Evolutionary conservation across 2,797 vertebrate species (phyloP).

Genomic region (Lepus oiostolus): DNA sequence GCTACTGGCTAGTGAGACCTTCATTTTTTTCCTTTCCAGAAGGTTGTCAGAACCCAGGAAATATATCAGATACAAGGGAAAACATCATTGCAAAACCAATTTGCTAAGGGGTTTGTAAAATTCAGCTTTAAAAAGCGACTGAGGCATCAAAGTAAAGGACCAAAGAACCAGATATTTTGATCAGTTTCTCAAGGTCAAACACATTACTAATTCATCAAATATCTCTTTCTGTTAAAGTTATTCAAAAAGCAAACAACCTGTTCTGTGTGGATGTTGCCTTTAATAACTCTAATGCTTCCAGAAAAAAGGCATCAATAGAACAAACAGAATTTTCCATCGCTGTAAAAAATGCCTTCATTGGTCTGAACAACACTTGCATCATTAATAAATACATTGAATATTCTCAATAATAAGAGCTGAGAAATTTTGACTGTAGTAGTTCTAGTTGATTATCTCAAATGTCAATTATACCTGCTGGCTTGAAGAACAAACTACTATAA

Average conservation of each 20-base stretch:
- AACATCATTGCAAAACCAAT: constrained; percentile 85
- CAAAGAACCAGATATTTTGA: constrained; percentile 86
- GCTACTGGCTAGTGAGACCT: constrained; percentile 70
- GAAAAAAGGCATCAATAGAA: constrained; percentile 75
- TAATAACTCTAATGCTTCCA: constrained; percentile 82
- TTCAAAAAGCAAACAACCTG: constrained; percentile 86
- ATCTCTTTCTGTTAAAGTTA: constrained; percentile 81
- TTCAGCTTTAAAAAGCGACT: constrained; percentile 87
- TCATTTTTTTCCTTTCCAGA: constrained; percentile 73
- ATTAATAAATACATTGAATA: constrained; percentile 89
- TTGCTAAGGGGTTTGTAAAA: constrained; percentile 88
- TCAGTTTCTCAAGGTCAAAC: constrained; percentile 87
- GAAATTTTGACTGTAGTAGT: constrained; percentile 5
- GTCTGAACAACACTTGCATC: constrained; percentile 89
- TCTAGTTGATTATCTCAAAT: constrained; percentile 46
- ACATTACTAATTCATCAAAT: constrained; percentile 89
- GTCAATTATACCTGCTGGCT: not conserved
- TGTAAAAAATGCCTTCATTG: constrained; percentile 87
- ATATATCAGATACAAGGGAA: constrained; percentile 86
- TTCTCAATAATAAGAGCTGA: constrained; percentile 88
- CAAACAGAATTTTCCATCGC: constrained; percentile 87
- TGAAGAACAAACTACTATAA: constrained; percentile 4
- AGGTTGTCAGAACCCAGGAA: constrained; percentile 78
- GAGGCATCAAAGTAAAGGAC: constrained; percentile 84
- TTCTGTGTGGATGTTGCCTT: constrained; percentile 79